Base-by-base conservation (phyloP, 1,140 invertebrate genomes). In the Eupeodes corollae region DNA sequence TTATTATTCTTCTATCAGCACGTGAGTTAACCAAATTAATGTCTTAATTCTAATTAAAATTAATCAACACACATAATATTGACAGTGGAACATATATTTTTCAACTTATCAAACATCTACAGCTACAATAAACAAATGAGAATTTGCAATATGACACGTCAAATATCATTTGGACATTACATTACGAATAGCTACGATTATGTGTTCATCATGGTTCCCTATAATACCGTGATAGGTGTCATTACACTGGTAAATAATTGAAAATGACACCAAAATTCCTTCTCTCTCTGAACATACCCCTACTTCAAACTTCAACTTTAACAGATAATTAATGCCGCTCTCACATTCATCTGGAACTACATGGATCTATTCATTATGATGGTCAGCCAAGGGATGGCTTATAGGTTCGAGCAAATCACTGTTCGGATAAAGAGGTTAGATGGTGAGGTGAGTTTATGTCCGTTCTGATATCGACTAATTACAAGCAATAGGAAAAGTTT, bases 291-390 rank as follows among this genome's bases (percentile, higher is more conserved):
- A 10, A 3, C 0, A 34, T 16, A 21, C 9, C 10, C 5, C 2
- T 6, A 13, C 9, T 15, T n/a, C n/a, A n/a, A n/a, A n/a, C n/a
- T n/a, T n/a, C n/a, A n/a, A n/a, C 26, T n/a, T 32, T 15, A 33
- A 9, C 15, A 66, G 63, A 21, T 63, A 6, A 33, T 60, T 1
- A 64, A 57, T 47, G 51, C 56, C 9, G 44, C 55, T 6, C 61
- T 58, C 13, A 85, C 82, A 3, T 78, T 82, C 18, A 72, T 78
- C 1, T 82, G 80, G 80, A 82, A 80, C 56, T 82, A 79, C 43
- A 79, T 75, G 35, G 80, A 82, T 54, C 48, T 81, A 0, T 81
- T 82, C 21, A 73, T 81, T 3, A 80, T 80, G 65, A 58, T 80
- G 61, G 70, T 81, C 52, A 73, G 69, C 53, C 64, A 75, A 16